These are phyloP conservation scores for Syrista parreyssii DNA, from an alignment of 2,888 invertebrate species.

Conservation along the genomic window DNA sequence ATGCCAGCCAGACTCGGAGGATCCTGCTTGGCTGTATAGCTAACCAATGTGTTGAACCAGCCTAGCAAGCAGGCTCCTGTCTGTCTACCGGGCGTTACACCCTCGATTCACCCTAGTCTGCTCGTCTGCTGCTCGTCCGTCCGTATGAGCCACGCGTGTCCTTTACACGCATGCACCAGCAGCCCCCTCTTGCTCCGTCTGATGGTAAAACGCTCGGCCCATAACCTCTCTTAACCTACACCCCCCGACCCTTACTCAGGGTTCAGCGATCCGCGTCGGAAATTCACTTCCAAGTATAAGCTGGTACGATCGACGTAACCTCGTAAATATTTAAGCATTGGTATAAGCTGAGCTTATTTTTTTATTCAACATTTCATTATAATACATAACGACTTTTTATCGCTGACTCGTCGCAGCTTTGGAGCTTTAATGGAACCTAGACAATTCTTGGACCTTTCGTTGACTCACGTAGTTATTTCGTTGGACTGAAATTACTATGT, in stretches of 20 bases:
- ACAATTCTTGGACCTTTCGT: neutral
- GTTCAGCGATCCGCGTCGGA: conserved; percentile 1
- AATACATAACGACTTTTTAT: neutral
- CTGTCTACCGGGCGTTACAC: conserved; percentile 25
- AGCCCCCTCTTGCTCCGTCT: conserved; percentile 9
- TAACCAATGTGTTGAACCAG: conserved; percentile 27
- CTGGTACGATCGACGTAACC: neutral
- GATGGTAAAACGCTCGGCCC: conserved; percentile 12
- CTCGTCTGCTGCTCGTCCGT: conserved; percentile 25
- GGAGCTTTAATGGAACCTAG: neutral
- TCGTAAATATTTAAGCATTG: neutral
- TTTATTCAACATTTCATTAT: neutral
- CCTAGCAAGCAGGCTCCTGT: conserved; percentile 23
- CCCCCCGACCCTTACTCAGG: conserved; percentile 40
- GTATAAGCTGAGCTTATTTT: conserved; percentile 4
- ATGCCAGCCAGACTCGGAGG: conserved; percentile 17
- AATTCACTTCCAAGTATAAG: neutral
- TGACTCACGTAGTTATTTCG: too few relatives aligned
- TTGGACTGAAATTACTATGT: too few relatives aligned
- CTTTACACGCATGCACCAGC: conserved; percentile 19
- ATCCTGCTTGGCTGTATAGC: conserved; percentile 39
- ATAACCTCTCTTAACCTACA: conserved; percentile 29
- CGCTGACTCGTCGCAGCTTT: neutral
- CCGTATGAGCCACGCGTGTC: conserved; percentile 14
- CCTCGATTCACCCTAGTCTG: conserved; percentile 24